Base-by-base conservation (phyloP, 2,113 vertebrate species). In the Xenopus borealis region DNA sequence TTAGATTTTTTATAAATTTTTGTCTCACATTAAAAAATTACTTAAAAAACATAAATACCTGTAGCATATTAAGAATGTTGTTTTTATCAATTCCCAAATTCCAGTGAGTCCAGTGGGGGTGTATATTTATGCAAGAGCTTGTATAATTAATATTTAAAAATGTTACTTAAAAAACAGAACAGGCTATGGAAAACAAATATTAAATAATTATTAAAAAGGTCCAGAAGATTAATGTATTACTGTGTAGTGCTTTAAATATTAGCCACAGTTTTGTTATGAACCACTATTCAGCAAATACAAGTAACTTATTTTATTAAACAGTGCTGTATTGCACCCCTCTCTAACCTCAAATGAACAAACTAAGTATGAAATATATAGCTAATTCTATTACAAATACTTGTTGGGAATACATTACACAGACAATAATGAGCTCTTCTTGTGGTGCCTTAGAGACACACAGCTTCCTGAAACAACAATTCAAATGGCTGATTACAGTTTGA, bases 401-500 rank as follows among this genome's bases (percentile, higher is more conserved):
- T 55, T 63, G 63, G 59, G 45, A 86, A 83, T 68, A 70, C 30
- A 72, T 80, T 84, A 81, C 53, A 14, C 57, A 75, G 71, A 80
- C 9, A 0, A 61, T 71, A 82, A 83, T 64, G 5, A 82, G 72
- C 78, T n/a, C 71, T 79, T 76, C 64, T 62, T 61, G 45, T 7
- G 58, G 72, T 84, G 65, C 68, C 0, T 19, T 0, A 0, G 78
- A 86, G 81, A 85, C 72, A 62, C 53, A 50, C 76, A 52, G 30
- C 78, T 86, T 85, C 75, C 69, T 72, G 80, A 81, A 78, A 81
- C 45, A 83, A 58, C 70, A 82, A 80, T 70, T 84, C 58, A 72
- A 78, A 71, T 19, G 27, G 76, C 62, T 84, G 81, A 83, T 81
- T 86, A 72, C 52, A 82, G 69, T 63, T 67, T 78, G 75, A 82